These are phyloP conservation scores for Orestias chungarensis DNA, from an alignment of 2,797 vertebrate species.

Conservation along the genomic window DNA sequence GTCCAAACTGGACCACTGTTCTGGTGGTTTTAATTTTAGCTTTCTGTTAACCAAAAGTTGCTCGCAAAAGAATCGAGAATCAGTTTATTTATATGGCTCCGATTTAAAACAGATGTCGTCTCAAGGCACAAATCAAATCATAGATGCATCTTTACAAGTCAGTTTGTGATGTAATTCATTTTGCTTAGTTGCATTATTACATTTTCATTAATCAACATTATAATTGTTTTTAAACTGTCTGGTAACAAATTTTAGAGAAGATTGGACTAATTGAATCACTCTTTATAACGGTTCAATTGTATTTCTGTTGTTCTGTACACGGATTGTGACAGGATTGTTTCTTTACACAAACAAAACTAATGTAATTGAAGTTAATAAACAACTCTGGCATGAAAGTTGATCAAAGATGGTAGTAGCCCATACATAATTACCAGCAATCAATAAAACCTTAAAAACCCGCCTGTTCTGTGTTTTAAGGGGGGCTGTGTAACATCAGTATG, in stretches of 20 bases:
- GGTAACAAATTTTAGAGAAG: neutral
- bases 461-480: slow-evolving; percentile 77
- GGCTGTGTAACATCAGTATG: slow-evolving; percentile 93
- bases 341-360: neutral
- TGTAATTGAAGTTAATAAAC: neutral
- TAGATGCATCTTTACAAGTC: too few species aligned
- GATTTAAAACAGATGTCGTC: too few species aligned
- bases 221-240: neutral
- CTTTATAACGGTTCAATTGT: too few species aligned
- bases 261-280: neutral
- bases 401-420: too few species aligned
- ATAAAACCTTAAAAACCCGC: neutral
- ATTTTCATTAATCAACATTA: neutral
- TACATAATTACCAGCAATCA: neutral
- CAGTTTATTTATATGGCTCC: too few species aligned
- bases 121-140: too few species aligned
- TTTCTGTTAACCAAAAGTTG: neutral
- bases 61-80: too few species aligned
- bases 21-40: neutral
- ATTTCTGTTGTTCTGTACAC: neutral
- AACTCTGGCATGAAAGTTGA: neutral
- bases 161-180: neutral
- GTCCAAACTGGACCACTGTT: neutral
- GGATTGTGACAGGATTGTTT: neutral
- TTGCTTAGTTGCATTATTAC: neutral